These are phyloP conservation scores for Numenius arquata DNA, from an alignment of 2,113 vertebrate species.

Conservation along the genomic window DNA sequence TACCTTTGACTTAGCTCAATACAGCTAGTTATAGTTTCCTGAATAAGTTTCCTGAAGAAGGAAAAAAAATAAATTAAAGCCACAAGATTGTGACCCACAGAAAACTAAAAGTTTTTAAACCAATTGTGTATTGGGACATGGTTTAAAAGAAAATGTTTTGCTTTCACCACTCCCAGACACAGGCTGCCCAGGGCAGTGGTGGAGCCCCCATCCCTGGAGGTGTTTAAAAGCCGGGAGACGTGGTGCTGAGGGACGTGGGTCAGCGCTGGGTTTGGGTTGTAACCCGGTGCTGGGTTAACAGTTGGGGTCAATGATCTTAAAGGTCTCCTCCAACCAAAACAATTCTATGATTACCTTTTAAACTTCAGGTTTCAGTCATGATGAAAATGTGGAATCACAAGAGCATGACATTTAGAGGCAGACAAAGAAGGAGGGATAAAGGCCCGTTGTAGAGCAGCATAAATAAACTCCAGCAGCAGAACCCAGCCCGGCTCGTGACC, in stretches of 20 bases:
- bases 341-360: background rate
- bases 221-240: background rate
- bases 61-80: background rate
- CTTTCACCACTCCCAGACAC: background rate
- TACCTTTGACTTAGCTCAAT: background rate
- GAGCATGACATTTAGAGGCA: background rate
- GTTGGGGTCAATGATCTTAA: background rate
- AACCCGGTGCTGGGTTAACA: rapidly evolving
- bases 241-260: background rate
- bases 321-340: background rate
- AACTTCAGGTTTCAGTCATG: background rate
- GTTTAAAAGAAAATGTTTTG: background rate
- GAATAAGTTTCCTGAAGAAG: background rate
- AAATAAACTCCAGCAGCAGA: slow-evolving; percentile 15
- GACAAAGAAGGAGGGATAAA: background rate
- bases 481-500: background rate
- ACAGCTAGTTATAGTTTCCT: background rate
- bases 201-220: background rate
- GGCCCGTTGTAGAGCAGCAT: background rate
- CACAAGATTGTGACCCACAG: background rate
- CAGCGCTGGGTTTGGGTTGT: background rate
- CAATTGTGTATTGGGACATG: background rate
- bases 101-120: background rate
- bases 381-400: background rate
- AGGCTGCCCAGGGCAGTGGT: background rate